Conservation (phyloP, 2,888 invertebrate species). For the Ernsta delagoae region DNA sequence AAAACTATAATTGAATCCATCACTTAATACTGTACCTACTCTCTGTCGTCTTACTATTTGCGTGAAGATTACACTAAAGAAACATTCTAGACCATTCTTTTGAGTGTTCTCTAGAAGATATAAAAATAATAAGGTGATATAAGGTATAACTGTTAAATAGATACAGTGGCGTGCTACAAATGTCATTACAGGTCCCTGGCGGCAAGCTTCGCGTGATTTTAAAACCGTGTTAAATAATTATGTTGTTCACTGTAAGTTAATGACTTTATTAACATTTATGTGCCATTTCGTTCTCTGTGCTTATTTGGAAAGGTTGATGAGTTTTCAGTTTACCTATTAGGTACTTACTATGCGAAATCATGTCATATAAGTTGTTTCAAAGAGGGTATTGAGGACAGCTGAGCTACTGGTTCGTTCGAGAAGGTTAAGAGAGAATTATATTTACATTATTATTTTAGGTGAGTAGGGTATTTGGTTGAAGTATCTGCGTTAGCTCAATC, state of each 20-base stretch:
- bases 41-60: no score
- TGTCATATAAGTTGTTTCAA: no score
- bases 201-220: slow-evolving; percentile 10
- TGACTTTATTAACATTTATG: slow-evolving; percentile 2
- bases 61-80: background rate
- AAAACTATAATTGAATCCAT: no score
- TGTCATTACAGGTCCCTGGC: slow-evolving; percentile 5
- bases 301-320: background rate
- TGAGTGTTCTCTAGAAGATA: background rate
- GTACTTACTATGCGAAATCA: no score
- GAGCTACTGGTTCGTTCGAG: no score
- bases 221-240: slow-evolving; percentile 3
- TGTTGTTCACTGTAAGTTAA: slow-evolving; percentile 1
- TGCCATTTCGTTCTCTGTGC: background rate
- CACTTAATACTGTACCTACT: no score
- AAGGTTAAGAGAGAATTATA: no score
- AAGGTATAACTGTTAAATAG: slow-evolving; percentile 2
- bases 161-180: background rate
- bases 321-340: background rate
- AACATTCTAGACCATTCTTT: background rate
- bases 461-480: no score
- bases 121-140: background rate
- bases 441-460: no score
- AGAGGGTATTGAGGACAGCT: no score
- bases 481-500: no score